Base-by-base conservation (phyloP, 2,113 vertebrate genomes). In the Dryoscopus gambensis region DNA sequence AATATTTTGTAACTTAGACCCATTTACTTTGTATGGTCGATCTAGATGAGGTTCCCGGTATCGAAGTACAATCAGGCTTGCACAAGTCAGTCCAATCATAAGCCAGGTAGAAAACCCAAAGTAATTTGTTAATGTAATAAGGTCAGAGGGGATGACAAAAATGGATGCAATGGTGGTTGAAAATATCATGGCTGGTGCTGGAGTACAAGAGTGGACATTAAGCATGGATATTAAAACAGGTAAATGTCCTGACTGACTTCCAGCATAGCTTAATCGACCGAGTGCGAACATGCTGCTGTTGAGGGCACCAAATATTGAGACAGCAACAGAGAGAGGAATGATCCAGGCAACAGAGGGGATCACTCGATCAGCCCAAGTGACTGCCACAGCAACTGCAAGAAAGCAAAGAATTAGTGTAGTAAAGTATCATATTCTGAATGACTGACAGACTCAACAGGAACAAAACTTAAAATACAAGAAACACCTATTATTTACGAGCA, bases 241-340 rank as follows among this genome's bases (percentile, higher is more conserved):
- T 21, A 98, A 83, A 75, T 98, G 98, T 84, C 98, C 97, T 50
- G 97, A 92, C 44, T 98, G 98, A 80, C 97, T 98, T 59, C 97
- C 97, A 93, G 95, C 94, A 19, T 97, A 98, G 89, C 90, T 97
- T 88, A 98, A 55, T 84, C 97, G 92, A 64, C 97, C 95, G 3
- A 97, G 60, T 30, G 97, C 81, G 78, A 98, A 98, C 86, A 97
- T 44, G 68, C 95, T 97, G 81, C 97, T 95, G 85, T 97, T 98
- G 75, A 98, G 97, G 73, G 97, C 97, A 78, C 98, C 97, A 94
- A 98, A 97, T 93, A 97, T 97, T 27, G 97, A 98, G 63, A 98
- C 8, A 75, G 98, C 97, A 82, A 98, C 97, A 67, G 94, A 97
- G 35, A 96, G 24, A 67, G 97, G 97, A 94, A 98, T 94, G 59